Percentiles rank a stretch among this genome's conserved stretches.
These are phyloP conservation scores for Sceloporus tristichus DNA, from an alignment of 2,113 vertebrate species.

Conservation along the genomic window DNA sequence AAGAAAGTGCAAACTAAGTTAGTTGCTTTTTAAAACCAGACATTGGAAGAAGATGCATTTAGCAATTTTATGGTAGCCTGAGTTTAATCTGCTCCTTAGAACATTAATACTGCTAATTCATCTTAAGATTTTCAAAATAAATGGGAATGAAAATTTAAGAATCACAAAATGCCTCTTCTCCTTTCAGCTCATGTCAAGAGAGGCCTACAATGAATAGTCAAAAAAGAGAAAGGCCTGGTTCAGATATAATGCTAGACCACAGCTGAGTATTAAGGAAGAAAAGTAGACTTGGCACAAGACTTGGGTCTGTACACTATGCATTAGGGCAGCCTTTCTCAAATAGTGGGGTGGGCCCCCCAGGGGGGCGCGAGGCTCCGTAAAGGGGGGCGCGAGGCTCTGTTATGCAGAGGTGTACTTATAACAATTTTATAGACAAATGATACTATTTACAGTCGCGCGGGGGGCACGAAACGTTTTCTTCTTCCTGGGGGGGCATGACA, in stretches of 20 bases:
- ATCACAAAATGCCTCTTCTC: slow-evolving; percentile 29
- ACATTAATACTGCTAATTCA: slow-evolving; percentile 37
- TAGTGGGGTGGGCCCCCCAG: too few relatives aligned
- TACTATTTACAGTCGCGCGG: too few relatives aligned
- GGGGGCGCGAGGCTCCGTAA: too few relatives aligned
- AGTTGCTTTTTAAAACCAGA: slow-evolving; percentile 50
- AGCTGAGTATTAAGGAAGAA: not conserved
- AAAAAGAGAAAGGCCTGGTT: slow-evolving; percentile 27
- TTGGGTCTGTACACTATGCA: not conserved
- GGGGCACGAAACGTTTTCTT: too few relatives aligned
- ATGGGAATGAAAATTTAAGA: slow-evolving; percentile 37
- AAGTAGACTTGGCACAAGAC: not conserved
- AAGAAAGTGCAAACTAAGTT: not conserved
- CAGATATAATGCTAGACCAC: not conserved
- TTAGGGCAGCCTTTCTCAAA: too few relatives aligned
- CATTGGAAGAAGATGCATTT: slow-evolving; percentile 56
- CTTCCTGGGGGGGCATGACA: too few relatives aligned
- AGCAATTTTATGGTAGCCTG: slow-evolving; percentile 30
- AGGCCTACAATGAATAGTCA: not conserved
- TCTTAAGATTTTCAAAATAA: slow-evolving; percentile 49
- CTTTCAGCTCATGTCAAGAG: not conserved
- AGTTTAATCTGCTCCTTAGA: slow-evolving; percentile 33
- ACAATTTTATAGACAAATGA: too few relatives aligned
- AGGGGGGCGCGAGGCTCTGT: too few relatives aligned
- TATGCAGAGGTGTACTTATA: too few relatives aligned